phyloP scores from a whole-genome alignment of 2,113 vertebrate genomes.

The Pedionomus torquatus region DNA sequence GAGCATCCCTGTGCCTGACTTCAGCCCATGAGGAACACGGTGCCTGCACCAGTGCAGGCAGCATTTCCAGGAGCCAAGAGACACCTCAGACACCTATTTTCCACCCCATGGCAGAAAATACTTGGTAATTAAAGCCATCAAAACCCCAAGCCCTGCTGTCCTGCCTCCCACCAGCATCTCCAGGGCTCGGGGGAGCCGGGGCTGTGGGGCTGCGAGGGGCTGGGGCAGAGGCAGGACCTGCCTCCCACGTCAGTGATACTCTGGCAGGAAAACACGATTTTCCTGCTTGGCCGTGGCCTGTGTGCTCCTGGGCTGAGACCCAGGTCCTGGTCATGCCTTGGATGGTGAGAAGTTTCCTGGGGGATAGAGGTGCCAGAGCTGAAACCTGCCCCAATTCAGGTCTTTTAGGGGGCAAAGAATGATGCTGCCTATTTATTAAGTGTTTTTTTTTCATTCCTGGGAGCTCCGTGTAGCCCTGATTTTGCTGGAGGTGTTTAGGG shows the following conservation, averaged over 20 bases:
- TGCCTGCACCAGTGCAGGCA: not conserved
- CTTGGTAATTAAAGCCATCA: not conserved
- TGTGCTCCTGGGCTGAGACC: not conserved
- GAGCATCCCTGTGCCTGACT: not conserved
- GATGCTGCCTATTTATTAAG: fast-evolving
- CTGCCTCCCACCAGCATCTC: not conserved
- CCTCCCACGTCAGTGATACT: not conserved
- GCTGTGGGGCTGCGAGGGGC: not conserved
- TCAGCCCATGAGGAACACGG: fast-evolving
- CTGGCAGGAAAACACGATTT: slow-evolving; percentile 34
- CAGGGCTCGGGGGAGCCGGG: fast-evolving
- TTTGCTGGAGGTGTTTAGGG: not conserved
- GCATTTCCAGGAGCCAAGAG: not conserved
- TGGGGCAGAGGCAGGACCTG: not conserved
- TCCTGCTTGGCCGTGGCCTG: slow-evolving; percentile 39
- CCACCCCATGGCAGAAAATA: not conserved
- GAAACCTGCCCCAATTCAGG: not conserved
- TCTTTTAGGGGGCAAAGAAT: not conserved
- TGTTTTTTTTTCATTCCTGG: not conserved
- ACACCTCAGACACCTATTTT: not conserved
- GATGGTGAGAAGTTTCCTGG: not conserved
- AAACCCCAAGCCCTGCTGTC: not conserved
- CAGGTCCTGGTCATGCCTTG: not conserved
- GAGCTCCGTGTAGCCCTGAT: fast-evolving
- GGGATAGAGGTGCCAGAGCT: not conserved